Percentiles rank a stretch among this genome's conserved stretches.
phyloP scores from a whole-genome alignment of 2,888 invertebrate genomes.

The Eupithecia centaureata region DNA sequence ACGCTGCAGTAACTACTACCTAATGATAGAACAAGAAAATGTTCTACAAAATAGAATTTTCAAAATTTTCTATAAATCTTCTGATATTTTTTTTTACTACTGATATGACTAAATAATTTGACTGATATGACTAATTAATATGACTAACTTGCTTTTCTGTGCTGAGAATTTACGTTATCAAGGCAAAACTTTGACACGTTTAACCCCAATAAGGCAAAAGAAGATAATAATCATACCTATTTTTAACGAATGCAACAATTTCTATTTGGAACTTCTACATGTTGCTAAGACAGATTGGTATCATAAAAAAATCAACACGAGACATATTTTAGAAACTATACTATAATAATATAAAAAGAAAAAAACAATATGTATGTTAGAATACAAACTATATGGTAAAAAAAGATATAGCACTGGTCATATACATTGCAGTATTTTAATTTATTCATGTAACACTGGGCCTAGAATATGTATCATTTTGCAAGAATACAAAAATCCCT shows the following conservation, averaged over 20 bases:
- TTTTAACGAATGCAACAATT: background rate
- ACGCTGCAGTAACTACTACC: too few species aligned
- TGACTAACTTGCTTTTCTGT: background rate
- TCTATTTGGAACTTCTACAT: background rate
- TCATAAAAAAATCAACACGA: slow-evolving; percentile 22
- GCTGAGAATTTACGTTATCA: background rate
- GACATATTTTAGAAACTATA: slow-evolving; percentile 34
- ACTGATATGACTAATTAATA: too few species aligned
- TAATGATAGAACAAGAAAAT: too few species aligned
- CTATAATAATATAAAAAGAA: too few species aligned
- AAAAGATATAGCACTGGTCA: slow-evolving; percentile 29
- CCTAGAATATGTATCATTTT: background rate
- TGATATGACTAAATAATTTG: too few species aligned
- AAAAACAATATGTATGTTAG: too few species aligned
- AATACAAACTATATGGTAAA: too few species aligned
- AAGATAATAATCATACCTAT: background rate
- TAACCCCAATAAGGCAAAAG: background rate
- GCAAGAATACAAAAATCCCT: background rate
- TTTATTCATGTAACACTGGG: background rate
- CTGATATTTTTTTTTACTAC: too few species aligned
- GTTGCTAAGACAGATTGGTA: background rate
- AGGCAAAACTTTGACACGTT: background rate
- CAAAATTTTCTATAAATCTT: too few species aligned
- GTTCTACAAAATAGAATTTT: too few species aligned
- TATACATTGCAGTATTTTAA: slow-evolving; percentile 25